Conservation (phyloP, 2,113 vertebrate species). For the Pseudois nayaur region DNA sequence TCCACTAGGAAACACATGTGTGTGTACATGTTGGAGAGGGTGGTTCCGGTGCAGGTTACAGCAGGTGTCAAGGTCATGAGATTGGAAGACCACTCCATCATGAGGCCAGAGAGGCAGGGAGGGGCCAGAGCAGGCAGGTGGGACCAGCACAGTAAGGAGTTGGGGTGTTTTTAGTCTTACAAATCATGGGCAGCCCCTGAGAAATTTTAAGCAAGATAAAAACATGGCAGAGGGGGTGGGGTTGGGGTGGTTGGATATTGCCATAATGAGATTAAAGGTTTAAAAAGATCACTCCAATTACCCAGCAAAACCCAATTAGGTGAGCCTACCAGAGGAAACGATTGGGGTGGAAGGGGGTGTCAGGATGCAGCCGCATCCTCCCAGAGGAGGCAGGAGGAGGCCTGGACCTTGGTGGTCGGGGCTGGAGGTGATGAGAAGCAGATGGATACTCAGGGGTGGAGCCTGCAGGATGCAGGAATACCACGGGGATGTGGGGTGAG, state of each 20-base stretch:
- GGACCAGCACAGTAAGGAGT: no score
- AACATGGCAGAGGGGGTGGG: rapidly evolving
- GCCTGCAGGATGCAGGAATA: not conserved
- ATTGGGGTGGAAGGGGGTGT: not conserved
- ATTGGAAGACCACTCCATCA: not conserved
- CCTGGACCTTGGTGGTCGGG: not conserved
- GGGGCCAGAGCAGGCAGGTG: not conserved
- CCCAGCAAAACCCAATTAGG: not conserved
- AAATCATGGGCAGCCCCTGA: not conserved
- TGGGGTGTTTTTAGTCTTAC: not conserved
- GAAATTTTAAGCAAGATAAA: not conserved
- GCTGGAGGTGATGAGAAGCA: not conserved
- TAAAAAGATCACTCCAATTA: not conserved
- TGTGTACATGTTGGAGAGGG: rapidly evolving
- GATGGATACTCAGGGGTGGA: rapidly evolving
- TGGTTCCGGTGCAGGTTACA: rapidly evolving
- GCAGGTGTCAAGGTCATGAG: not conserved
- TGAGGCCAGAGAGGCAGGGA: not conserved
- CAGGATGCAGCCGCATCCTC: not conserved
- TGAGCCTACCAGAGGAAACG: not conserved
- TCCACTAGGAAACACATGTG: rapidly evolving
- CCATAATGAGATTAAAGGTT: not conserved
- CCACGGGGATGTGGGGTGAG: rapidly evolving
- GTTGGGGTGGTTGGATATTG: rapidly evolving
- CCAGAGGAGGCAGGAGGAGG: not conserved